A percentile compares a stretch with the other conserved stretches of the same genome.
Evolutionary conservation across 2,888 invertebrate genomes (phyloP).

Genomic region (Eutolmus rufibarbis): DNA sequence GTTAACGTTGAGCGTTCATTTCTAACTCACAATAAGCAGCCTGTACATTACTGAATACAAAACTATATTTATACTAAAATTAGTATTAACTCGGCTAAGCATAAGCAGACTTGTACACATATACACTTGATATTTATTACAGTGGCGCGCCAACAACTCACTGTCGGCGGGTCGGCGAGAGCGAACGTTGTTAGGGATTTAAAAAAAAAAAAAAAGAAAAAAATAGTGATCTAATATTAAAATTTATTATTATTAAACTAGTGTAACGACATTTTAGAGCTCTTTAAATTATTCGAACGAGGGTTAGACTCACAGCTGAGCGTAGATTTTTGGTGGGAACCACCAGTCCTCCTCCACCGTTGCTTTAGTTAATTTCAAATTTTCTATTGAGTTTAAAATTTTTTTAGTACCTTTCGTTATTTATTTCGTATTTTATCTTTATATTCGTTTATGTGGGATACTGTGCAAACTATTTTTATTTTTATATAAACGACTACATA

Average conservation of each 20-base stretch:
- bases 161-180: background rate
- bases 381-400: background rate
- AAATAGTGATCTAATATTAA: slow-evolving; percentile 33
- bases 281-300: slow-evolving; percentile 20
- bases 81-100: slow-evolving; percentile 31
- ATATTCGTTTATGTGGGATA: slow-evolving; percentile 5
- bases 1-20: slow-evolving; percentile 22
- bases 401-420: slow-evolving; percentile 6
- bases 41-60: slow-evolving; percentile 32
- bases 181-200: slow-evolving; percentile 36
- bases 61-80: slow-evolving; percentile 38
- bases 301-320: slow-evolving; percentile 15
- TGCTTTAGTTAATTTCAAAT: background rate
- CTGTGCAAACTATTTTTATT: background rate
- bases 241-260: slow-evolving; percentile 26
- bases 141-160: background rate
- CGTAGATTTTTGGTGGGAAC: slow-evolving; percentile 32
- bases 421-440: background rate
- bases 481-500: background rate
- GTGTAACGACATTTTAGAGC: slow-evolving; percentile 28
- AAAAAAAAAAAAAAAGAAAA: background rate
- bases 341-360: background rate
- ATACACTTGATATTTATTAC: slow-evolving; percentile 22
- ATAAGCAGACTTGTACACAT: slow-evolving; percentile 35
- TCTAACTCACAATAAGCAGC: slow-evolving; percentile 31